phyloP scores from a whole-genome alignment of 2,797 vertebrate species.

The Balearica regulorum region DNA sequence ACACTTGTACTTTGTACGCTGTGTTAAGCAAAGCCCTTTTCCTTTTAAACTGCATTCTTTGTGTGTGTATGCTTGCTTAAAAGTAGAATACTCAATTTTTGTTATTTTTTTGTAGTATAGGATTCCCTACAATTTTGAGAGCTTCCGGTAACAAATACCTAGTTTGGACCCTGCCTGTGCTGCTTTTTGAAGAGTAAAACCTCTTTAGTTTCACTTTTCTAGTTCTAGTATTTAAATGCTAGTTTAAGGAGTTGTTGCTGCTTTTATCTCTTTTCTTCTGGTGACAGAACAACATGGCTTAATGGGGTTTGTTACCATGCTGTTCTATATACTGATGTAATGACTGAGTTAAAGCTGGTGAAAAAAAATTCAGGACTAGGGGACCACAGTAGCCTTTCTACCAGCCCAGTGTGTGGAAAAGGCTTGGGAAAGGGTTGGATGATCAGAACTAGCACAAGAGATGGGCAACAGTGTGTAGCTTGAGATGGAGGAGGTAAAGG shows the following conservation, averaged over 20 bases:
- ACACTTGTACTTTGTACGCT: background rate
- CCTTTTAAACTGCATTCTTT: background rate
- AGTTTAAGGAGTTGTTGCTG: background rate
- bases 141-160: background rate
- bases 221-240: background rate
- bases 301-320: rapidly evolving
- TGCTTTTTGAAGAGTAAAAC: background rate
- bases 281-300: background rate
- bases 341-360: background rate
- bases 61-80: background rate
- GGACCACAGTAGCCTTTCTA: background rate
- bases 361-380: background rate
- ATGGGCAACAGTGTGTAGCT: background rate
- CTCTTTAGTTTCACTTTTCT: background rate
- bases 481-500: background rate
- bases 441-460: background rate
- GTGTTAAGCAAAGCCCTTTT: background rate
- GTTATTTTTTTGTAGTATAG: background rate
- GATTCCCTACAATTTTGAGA: background rate
- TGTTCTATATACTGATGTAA: background rate
- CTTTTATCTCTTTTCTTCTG: background rate
- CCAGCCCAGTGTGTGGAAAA: background rate
- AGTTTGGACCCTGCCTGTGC: background rate
- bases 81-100: background rate
- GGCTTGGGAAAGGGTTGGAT: background rate